Percentiles rank a stretch among this genome's conserved stretches.
Conservation (phyloP, 2,797 vertebrate genomes). For the Myripristis jacobus region DNA sequence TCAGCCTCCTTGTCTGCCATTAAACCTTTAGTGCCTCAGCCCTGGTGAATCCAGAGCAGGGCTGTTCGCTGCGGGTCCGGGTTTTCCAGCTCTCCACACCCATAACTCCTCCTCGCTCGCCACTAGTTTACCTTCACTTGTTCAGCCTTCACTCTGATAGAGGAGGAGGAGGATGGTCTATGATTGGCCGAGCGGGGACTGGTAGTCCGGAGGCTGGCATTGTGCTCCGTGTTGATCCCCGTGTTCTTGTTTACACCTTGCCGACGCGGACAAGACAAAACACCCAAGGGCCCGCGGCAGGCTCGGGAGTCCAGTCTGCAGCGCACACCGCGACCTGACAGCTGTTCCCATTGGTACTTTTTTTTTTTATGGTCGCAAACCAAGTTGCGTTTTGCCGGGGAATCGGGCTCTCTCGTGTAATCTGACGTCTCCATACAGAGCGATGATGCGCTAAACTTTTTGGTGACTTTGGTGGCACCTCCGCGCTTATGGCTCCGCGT, state of each 20-base stretch:
- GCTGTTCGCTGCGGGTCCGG: slow-evolving; percentile 55
- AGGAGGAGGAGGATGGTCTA: slow-evolving; percentile 71
- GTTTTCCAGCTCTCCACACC: slow-evolving; percentile 76
- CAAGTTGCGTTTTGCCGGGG: slow-evolving; percentile 40
- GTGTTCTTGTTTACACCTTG: slow-evolving; percentile 85
- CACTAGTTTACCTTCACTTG: slow-evolving; percentile 74
- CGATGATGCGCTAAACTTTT: slow-evolving; percentile 79
- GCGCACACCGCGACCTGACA: slow-evolving; percentile 26
- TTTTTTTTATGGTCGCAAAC: not conserved
- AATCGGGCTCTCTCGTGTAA: slow-evolving; percentile 17
- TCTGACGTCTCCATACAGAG: slow-evolving; percentile 19
- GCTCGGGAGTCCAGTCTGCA: slow-evolving; percentile 39
- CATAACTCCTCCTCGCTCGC: slow-evolving; percentile 66
- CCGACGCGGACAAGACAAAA: slow-evolving; percentile 61
- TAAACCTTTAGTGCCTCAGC: not conserved
- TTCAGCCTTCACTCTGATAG: slow-evolving; percentile 70
- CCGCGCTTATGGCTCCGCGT: slow-evolving; percentile 35
- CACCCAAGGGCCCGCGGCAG: slow-evolving; percentile 32
- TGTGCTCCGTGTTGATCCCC: slow-evolving; percentile 69
- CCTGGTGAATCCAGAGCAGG: slow-evolving; percentile 38
- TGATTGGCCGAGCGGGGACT: slow-evolving; percentile 84
- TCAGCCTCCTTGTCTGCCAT: slow-evolving; percentile 1
- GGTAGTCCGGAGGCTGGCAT: slow-evolving; percentile 79
- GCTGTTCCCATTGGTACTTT: not conserved
- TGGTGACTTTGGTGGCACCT: slow-evolving; percentile 63